phyloP scores from a whole-genome alignment of 2,888 invertebrate species.

The Chirona hameri region DNA sequence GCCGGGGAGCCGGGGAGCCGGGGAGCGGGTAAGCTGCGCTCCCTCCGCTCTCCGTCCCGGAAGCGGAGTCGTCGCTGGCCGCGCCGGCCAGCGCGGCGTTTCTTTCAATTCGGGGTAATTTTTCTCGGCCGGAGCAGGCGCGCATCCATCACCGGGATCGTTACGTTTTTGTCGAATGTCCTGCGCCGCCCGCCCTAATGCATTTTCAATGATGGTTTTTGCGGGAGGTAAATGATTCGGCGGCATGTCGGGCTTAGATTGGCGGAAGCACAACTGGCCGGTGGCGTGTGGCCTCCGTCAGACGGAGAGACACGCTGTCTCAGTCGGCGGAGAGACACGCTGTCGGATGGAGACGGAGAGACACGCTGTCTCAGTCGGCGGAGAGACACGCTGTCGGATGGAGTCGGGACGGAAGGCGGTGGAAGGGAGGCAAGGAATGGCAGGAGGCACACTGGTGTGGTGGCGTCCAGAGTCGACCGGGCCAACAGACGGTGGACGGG shows the following conservation, averaged over 20 bases:
- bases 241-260: neutral
- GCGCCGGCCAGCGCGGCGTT: neutral
- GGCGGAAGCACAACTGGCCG: neutral
- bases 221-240: slow-evolving; percentile 6
- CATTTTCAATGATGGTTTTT: slow-evolving; percentile 29
- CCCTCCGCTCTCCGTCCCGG: neutral
- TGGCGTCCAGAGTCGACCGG: no score
- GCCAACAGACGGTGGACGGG: no score
- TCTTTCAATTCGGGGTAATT: slow-evolving; percentile 27
- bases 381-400: no score
- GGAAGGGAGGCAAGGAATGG: no score
- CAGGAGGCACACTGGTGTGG: no score
- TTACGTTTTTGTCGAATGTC: slow-evolving; percentile 26
- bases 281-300: no score
- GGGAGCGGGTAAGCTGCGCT: neutral
- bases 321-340: no score
- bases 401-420: no score
- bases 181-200: slow-evolving; percentile 14
- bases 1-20: no score
- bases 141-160: slow-evolving; percentile 22
- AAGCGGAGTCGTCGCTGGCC: neutral
- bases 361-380: no score
- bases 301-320: no score
- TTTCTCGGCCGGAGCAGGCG: neutral
- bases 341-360: no score